Base-by-base conservation (phyloP, 2,113 vertebrate genomes). In the Natator depressus region DNA sequence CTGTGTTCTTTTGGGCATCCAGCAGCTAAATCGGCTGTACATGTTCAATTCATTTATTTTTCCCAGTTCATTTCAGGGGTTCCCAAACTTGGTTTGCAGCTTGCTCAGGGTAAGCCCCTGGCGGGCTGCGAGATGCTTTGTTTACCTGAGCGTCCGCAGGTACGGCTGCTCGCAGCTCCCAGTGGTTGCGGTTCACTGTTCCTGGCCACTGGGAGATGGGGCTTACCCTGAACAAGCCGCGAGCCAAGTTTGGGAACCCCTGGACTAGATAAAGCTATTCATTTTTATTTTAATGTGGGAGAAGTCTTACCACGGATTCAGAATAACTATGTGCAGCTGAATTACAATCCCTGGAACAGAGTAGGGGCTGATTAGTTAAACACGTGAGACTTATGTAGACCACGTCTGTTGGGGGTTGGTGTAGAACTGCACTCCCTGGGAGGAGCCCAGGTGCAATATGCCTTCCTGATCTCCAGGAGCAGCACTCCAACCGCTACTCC, bases 21-120 rank as follows among this genome's bases (percentile, higher is more conserved):
- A 75, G 91, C 84, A 95, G 91, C 93, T 91, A 94, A 81, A 27
- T 85, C 75, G 72, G 27, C 94, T 95, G 85, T 78, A 91, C 92
- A 88, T 91, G 90, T 47, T 78, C 54, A 88, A 84, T 96, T 96
- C 89, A 83, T 93, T 79, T 87, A n/a, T 49, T 91, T 93, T 50
- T 54, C 84, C 86, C 81, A 65, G 76, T 92, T 51, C 75, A 80
- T 55, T 78, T 92, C 49, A 49, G 49, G 49, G 49, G 49, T 49
- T 49, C 49, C 49, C 49, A 49, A 49, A 49, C 49, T 47, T 49
- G 49, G 49, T 49, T 49, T 3, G 49, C 10, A 3, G 49, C 49
- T 49, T 49, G 49, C 11, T 49, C 49, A 11, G 49, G 11, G 49
- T 49, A 49, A 49, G 49, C 49, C 49, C 49, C 10, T 11, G 49